These are phyloP conservation scores for Alectoris magna DNA, from an alignment of 2,797 vertebrate genomes.

Conservation along the genomic window DNA sequence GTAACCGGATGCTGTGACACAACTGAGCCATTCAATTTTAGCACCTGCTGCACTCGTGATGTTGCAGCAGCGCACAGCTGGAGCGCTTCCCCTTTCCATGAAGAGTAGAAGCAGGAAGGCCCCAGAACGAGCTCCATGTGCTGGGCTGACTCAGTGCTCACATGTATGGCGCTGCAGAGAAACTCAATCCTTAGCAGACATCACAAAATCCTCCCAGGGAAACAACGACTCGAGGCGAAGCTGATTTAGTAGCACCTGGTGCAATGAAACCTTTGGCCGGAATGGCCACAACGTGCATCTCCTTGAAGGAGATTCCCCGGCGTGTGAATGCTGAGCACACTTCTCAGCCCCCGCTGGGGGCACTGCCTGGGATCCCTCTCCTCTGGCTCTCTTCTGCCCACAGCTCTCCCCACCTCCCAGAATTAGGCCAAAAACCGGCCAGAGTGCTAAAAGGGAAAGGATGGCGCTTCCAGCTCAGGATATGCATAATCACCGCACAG, in stretches of 20 bases:
- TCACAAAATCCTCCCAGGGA: background rate
- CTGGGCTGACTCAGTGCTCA: background rate
- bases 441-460: background rate
- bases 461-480: background rate
- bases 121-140: background rate
- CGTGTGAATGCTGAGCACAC: fast-evolving
- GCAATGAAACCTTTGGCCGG: background rate
- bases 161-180: background rate
- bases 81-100: background rate
- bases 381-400: background rate
- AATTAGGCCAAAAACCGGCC: fast-evolving
- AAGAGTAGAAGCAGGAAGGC: background rate
- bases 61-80: background rate
- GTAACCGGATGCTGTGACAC: background rate
- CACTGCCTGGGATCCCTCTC: background rate
- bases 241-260: background rate
- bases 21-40: background rate
- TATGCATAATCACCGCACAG: too few species aligned
- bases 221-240: background rate
- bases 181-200: background rate
- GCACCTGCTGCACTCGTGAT: background rate
- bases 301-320: background rate
- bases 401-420: background rate
- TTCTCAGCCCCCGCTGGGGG: background rate
- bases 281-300: fast-evolving